A percentile compares a stretch with the other conserved stretches of the same genome.
Conservation (phyloP, 1,140 invertebrate species). For the Carposina sasakii region DNA sequence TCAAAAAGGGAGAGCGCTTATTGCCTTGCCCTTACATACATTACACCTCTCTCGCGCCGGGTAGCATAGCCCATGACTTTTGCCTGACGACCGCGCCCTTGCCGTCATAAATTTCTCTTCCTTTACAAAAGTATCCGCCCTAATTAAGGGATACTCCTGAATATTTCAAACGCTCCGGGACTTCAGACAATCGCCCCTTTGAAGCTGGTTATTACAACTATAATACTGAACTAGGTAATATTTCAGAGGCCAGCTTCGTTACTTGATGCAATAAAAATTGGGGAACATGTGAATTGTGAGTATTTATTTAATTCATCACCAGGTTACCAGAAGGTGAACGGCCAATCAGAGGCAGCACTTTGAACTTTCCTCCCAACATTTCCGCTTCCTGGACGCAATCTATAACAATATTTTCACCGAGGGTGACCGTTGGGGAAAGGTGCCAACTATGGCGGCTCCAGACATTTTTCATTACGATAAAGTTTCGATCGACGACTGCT, state of each 20-base stretch:
- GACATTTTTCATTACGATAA: conserved; percentile 26
- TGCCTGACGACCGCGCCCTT: conserved; percentile 27
- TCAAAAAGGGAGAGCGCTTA: conserved; percentile 45
- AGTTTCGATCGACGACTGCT: conserved; percentile 1
- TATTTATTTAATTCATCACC: too few relatives aligned
- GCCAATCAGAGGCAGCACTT: conserved; percentile 20
- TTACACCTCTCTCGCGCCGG: conserved; percentile 37
- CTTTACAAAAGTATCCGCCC: conserved; percentile 38
- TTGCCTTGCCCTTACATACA: conserved; percentile 39
- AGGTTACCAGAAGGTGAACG: conserved; percentile 25
- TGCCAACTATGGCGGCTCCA: conserved; percentile 10
- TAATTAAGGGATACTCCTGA: conserved; percentile 51
- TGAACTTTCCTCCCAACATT: conserved; percentile 31
- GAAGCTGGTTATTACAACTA: conserved; percentile 24
- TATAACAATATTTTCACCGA: conserved; percentile 36
- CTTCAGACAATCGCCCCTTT: conserved; percentile 23
- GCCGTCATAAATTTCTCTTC: conserved; percentile 37
- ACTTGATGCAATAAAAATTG: too few relatives aligned
- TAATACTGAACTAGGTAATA: conserved; percentile 30
- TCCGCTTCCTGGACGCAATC: conserved; percentile 32
- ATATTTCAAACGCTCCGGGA: conserved; percentile 34
- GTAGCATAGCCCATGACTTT: conserved; percentile 35
- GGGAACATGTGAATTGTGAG: too few relatives aligned
- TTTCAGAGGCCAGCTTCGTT: too few relatives aligned
- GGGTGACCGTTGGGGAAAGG: conserved; percentile 25